Base-by-base conservation (phyloP, 1,140 invertebrate genomes). In the Bombus breviceps region DNA sequence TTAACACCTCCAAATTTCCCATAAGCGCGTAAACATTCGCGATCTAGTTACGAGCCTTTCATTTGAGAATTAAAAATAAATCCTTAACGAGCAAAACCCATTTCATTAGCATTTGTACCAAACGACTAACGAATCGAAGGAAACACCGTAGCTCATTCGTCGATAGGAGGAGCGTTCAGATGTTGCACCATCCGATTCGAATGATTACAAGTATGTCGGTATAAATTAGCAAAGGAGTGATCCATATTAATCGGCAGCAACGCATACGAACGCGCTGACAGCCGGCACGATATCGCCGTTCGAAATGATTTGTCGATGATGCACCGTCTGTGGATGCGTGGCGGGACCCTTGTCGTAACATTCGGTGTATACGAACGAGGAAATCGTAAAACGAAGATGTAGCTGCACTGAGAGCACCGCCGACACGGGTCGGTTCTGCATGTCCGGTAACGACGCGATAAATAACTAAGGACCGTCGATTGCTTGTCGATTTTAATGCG, bases 401-500 rank as follows among this genome's bases (percentile, higher is more conserved):
- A 72, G 66, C 66, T n/a, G 66, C 18, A 53, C n/a, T 12, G 28
- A 15, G 74, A 34, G 37, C 32, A 53, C n/a, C 28, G 69, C 41
- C 47, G 72, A 37, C 32, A 39, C 47, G 69, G 64, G 32, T 41
- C 34, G 74, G 34, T 57, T n/a, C 53, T 57, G 64, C 66, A 43
- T 71, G 75, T 59, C 66, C 43, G 47, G 53, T 79, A 84, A 79
- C 76, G 83, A 84, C 68, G 83, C 76, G 83, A 84, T 84, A 84
- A 84, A 84, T 79, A 79, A 84, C 66, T 32, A 79, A 84, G 72
- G 83, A 79, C 62, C 74, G 75, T 39, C 83, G 83, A 84, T 84
- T 57, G 76, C 83, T 84, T 84, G 82, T 84, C 82, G 82, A n/a
- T 78, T 79, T 84, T 72, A 78, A 84, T 62, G 53, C 76, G 76